A percentile compares a stretch with the other conserved stretches of the same genome.
Evolutionary conservation across 2,888 invertebrate genomes (phyloP).

Genomic region (Tolmerus cingulatus): DNA sequence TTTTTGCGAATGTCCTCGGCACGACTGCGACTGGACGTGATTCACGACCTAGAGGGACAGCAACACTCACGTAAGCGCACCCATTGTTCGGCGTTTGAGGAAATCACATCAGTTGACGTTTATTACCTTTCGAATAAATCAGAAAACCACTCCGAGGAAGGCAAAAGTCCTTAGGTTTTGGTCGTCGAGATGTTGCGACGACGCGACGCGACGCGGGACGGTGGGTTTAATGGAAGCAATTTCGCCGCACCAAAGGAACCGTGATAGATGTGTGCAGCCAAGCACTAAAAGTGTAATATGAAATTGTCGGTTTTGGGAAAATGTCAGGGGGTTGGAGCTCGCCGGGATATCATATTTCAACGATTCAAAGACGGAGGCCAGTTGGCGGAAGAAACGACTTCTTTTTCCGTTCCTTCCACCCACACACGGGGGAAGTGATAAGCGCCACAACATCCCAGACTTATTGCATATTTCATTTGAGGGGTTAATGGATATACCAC

Average conservation of each 20-base stretch:
- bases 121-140: slow-evolving; percentile 29
- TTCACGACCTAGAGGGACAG: neutral
- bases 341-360: neutral
- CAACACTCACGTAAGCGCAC: neutral
- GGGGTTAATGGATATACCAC: neutral
- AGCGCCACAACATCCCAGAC: neutral
- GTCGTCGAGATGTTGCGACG: neutral
- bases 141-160: neutral
- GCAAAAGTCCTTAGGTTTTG: neutral
- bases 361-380: neutral
- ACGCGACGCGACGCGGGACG: neutral
- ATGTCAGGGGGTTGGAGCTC: neutral
- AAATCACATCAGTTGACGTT: neutral
- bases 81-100: slow-evolving; percentile 1
- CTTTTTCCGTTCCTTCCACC: neutral
- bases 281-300: neutral
- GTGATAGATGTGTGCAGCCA: neutral
- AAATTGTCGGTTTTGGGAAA: neutral
- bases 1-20: neutral
- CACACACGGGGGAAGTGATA: neutral
- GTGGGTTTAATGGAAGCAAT: neutral
- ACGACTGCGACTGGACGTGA: neutral
- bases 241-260: neutral
- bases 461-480: neutral
- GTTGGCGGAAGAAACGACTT: neutral